A percentile compares a stretch with the other conserved stretches of the same genome.
Conservation (phyloP, 2,797 vertebrate genomes). For the Pangasius djambal region DNA sequence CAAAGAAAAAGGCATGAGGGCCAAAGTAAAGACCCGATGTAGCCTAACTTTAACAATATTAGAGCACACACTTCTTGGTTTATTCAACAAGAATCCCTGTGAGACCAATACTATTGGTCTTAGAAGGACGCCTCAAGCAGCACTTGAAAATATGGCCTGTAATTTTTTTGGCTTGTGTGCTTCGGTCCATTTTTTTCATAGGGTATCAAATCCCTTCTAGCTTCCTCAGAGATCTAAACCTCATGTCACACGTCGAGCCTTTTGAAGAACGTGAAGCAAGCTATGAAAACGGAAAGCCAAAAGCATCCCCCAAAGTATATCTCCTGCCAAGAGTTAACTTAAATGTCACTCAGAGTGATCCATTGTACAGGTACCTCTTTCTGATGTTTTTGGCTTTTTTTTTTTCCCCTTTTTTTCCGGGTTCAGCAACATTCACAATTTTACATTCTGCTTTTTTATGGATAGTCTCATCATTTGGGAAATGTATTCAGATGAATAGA, state of each 20-base stretch:
- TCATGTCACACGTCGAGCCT: not conserved
- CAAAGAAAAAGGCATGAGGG: not conserved
- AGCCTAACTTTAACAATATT: not conserved
- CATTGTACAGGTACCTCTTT: not conserved
- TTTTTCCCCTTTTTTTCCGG: not conserved
- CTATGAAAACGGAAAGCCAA: not conserved
- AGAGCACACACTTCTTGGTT: not conserved
- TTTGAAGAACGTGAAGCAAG: not conserved
- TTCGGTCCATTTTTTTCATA: conserved; percentile 3
- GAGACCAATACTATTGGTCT: not conserved
- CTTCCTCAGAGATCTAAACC: not conserved
- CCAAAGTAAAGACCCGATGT: not conserved
- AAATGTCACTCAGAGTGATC: not conserved
- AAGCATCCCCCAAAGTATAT: not conserved
- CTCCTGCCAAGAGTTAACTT: not conserved
- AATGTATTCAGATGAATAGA: not conserved
- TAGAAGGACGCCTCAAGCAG: not conserved
- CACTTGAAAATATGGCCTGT: not conserved
- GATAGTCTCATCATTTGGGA: not conserved
- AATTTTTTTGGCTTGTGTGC: not conserved
- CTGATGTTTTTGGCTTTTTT: not conserved
- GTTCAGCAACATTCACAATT: not conserved
- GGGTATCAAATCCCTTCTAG: not conserved
- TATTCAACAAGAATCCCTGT: not conserved
- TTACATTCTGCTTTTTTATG: not conserved